Evolutionary conservation across 2,888 invertebrate genomes (phyloP).

Genomic region (Globia sparganii): DNA sequence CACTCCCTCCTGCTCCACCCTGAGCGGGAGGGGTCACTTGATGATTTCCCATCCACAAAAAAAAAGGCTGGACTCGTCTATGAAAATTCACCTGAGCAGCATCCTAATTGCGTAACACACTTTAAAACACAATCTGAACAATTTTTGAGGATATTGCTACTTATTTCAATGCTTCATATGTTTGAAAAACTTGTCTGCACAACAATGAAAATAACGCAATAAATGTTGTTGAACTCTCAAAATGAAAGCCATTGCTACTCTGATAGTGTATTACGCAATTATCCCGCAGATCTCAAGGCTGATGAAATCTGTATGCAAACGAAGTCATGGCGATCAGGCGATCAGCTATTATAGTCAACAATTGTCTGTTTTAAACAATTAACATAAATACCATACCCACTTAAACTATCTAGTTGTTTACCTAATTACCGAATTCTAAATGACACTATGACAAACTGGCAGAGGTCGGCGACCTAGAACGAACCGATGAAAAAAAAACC

Average conservation of each 20-base stretch:
- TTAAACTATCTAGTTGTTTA: conserved; percentile 33
- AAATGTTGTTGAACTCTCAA: not conserved
- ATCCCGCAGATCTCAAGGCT: not conserved
- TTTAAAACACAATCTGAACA: too few species aligned
- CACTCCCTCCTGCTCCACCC: too few species aligned
- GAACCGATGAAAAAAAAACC: conserved; percentile 42
- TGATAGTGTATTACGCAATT: not conserved
- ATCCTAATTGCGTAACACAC: too few species aligned
- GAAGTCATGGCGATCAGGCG: conserved; percentile 1
- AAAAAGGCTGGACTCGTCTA: too few species aligned
- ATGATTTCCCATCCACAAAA: too few species aligned
- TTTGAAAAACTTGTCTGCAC: too few species aligned
- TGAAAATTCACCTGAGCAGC: too few species aligned
- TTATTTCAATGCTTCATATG: too few species aligned
- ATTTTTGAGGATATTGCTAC: too few species aligned
- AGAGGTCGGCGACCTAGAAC: conserved; percentile 38
- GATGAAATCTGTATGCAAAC: not conserved
- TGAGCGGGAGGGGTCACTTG: too few species aligned
- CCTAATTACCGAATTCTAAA: conserved; percentile 57
- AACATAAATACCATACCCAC: conserved; percentile 9
- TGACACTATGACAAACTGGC: conserved; percentile 25
- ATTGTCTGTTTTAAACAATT: conserved; percentile 26
- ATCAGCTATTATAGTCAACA: not conserved
- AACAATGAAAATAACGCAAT: too few species aligned
- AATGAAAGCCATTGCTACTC: not conserved